phyloP scores from a whole-genome alignment of 1,140 invertebrate genomes.

The Andricus grossulariae region DNA sequence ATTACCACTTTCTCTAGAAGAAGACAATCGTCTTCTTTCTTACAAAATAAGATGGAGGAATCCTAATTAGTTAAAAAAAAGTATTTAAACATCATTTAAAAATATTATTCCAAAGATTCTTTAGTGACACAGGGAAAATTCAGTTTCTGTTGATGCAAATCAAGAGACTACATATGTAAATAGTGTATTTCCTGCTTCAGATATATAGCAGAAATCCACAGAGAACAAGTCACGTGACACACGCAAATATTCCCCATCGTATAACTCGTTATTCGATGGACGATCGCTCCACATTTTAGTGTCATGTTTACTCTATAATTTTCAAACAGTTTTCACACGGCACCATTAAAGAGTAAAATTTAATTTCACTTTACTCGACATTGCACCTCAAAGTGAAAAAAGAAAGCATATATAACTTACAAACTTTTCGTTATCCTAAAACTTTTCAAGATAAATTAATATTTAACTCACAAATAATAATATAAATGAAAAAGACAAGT shows the following conservation, averaged over 20 bases:
- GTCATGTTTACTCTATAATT: slow-evolving; percentile 15
- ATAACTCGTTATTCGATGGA: slow-evolving; percentile 1
- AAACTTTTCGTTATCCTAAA: too few species aligned
- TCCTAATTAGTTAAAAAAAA: background rate
- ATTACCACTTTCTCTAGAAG: too few species aligned
- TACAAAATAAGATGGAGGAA: background rate
- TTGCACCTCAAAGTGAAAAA: background rate
- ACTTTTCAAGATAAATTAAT: too few species aligned
- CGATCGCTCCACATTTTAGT: slow-evolving; percentile 22
- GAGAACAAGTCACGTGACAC: slow-evolving; percentile 24
- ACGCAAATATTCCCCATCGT: slow-evolving; percentile 14
- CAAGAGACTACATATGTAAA: slow-evolving; percentile 3
- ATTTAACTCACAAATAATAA: too few species aligned
- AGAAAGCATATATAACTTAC: background rate
- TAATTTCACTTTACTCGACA: background rate
- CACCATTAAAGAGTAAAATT: background rate
- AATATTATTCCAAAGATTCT: too few species aligned
- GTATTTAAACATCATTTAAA: too few species aligned
- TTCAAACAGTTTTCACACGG: slow-evolving; percentile 22
- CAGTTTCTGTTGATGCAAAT: background rate
- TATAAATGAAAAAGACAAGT: too few species aligned
- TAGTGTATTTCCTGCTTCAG: slow-evolving; percentile 14
- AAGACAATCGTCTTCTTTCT: background rate
- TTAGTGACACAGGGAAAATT: background rate
- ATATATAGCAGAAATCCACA: slow-evolving; percentile 20